Base-by-base conservation (phyloP, 1,140 invertebrate species). In the Drosophila gunungcola region DNA sequence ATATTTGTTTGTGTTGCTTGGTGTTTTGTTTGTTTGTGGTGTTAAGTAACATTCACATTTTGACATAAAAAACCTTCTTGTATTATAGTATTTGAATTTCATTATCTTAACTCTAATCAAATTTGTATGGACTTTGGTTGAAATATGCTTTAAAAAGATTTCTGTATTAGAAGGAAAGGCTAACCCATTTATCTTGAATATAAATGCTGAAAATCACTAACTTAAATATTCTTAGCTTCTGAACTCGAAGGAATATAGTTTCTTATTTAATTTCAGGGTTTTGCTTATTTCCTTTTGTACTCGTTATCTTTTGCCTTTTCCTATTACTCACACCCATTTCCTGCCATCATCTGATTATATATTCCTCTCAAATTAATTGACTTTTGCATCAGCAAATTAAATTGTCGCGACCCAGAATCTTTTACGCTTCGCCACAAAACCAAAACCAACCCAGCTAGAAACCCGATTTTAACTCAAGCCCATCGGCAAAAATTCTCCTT, bases 311-410 rank as follows among this genome's bases (percentile, higher is more conserved):
- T 10, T 25, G 3, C n/a, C 29, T 11, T 11, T 43, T 42, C 2
- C 34, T 16, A n/a, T 1, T 27, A 5, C 27, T 21, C 21, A n/a
- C 4, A 10, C 4, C 45, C 38, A 51, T 42, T 68, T 65, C 38
- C 43, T 68, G 25, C 12, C 25, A 32, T 54, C 48, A 46, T 69
- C 49, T 45, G 36, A 70, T 70, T 70, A 70, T 48, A 70, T 57
- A 70, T 70, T 70, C 67, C 52, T 49, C 43, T 57, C 36, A 70
- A 70, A 70, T 57, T 70, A 70, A 70, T 70, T 69, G 64, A 70
- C 67, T 70, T 70, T 70, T 70, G 67, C 51, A 69, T 70, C 52
- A 41, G 64, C 51, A 70, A 70, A 70, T 70, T 69, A 70, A 70
- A 69, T 70, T 70, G 67, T 70, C 64, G 49, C 67, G 29, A 57